Evolutionary conservation across 2,113 vertebrate genomes (phyloP).

Genomic region (Hippocampus barbouri): DNA sequence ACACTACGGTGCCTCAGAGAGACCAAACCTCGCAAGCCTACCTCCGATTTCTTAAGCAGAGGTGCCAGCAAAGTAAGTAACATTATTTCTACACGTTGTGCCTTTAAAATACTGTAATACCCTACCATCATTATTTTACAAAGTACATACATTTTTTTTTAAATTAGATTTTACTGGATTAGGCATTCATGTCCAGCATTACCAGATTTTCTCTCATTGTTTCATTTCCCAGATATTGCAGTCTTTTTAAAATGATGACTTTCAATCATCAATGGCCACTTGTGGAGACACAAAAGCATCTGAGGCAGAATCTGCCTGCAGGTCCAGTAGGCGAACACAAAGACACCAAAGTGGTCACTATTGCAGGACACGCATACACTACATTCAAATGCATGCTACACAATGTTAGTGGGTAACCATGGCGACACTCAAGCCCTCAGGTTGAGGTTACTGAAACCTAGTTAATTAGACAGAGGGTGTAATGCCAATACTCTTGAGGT

Average conservation of each 20-base stretch:
- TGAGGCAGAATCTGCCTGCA: slow-evolving; percentile 40
- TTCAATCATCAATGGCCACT: slow-evolving; percentile 1
- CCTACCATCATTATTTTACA: no score
- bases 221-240: not conserved
- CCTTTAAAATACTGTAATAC: no score
- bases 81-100: no score
- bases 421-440: slow-evolving; percentile 73
- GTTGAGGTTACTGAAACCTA: slow-evolving; percentile 75
- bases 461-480: slow-evolving; percentile 67
- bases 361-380: slow-evolving; percentile 12
- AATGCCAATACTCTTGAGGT: slow-evolving; percentile 61
- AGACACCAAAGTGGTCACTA: slow-evolving; percentile 48
- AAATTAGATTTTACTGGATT: no score
- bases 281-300: slow-evolving; percentile 27
- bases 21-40: no score
- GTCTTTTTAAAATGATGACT: not conserved
- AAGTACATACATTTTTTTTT: no score
- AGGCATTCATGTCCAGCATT: no score
- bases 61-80: no score
- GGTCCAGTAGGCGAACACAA: slow-evolving; percentile 34
- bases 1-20: no score
- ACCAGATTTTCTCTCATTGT: not conserved
- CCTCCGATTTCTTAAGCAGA: no score
- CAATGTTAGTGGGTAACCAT: slow-evolving; percentile 70
- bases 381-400: slow-evolving; percentile 43